A percentile compares a stretch with the other conserved stretches of the same genome.
These are phyloP conservation scores for Parnassius smintheus DNA, from an alignment of 2,888 invertebrate species.

Conservation along the genomic window DNA sequence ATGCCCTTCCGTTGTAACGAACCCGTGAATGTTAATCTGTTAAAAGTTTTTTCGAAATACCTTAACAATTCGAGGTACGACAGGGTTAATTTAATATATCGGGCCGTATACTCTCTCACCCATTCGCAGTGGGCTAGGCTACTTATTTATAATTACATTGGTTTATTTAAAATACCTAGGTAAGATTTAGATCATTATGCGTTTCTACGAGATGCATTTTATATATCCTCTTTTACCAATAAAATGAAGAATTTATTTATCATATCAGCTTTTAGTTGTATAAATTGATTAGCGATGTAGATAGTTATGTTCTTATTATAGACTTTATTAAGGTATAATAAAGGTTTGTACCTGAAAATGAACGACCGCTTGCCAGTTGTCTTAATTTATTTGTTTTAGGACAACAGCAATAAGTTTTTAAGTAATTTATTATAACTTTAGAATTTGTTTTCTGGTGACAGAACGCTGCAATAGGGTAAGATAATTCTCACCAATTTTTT, in stretches of 20 bases:
- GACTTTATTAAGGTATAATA: conserved; percentile 9
- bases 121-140: not conserved
- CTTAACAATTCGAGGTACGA: conserved; percentile 50
- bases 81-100: conserved; percentile 50
- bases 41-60: conserved; percentile 28
- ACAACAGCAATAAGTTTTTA: conserved; percentile 8
- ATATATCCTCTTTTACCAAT: conserved; percentile 64
- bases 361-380: conserved; percentile 3
- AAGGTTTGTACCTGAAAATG: conserved; percentile 17
- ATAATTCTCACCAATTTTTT: not conserved
- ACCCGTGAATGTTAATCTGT: not conserved
- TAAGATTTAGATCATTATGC: conserved; percentile 48
- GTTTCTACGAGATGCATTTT: conserved; percentile 49
- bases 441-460: not conserved
- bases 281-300: conserved; percentile 55
- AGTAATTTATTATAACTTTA: conserved; percentile 14
- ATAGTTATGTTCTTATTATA: conserved; percentile 32
- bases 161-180: conserved; percentile 36
- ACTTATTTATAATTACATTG: conserved; percentile 39
- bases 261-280: conserved; percentile 69
- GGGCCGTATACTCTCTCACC: not conserved
- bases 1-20: not conserved
- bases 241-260: conserved; percentile 74
- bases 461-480: conserved; percentile 16
- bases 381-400: conserved; percentile 12